phyloP scores from a whole-genome alignment of 2,113 vertebrate species.

The Hylia prasina region DNA sequence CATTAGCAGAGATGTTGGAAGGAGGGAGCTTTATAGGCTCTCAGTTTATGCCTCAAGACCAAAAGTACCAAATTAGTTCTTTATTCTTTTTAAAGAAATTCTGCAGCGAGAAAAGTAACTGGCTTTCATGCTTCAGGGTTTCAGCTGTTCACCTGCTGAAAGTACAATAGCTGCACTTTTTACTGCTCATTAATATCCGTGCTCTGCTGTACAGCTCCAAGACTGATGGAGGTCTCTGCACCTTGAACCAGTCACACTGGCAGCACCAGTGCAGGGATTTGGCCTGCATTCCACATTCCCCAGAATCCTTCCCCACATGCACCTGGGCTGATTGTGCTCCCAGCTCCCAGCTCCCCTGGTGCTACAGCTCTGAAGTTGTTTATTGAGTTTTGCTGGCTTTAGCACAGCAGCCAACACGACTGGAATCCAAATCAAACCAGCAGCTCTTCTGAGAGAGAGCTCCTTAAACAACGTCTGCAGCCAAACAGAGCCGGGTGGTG shows the following conservation, averaged over 20 bases:
- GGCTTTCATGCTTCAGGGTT: background rate
- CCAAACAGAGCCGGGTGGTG: background rate
- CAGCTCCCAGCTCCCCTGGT: background rate
- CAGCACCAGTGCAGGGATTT: background rate
- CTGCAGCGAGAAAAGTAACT: background rate
- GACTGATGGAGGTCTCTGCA: background rate
- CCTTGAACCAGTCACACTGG: background rate
- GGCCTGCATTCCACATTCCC: background rate
- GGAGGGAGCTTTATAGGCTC: background rate
- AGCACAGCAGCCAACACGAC: background rate
- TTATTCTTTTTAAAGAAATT: background rate
- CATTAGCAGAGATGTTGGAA: constrained; percentile 4
- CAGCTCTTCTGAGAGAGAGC: background rate
- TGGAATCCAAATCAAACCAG: background rate
- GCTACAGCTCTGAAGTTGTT: background rate
- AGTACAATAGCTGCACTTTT: background rate
- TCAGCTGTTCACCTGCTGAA: background rate
- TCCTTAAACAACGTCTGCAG: background rate
- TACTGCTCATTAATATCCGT: background rate
- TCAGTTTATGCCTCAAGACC: constrained; percentile 5
- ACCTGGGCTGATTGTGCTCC: background rate
- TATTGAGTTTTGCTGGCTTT: background rate
- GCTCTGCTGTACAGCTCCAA: background rate
- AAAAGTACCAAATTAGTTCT: background rate
- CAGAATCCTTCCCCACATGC: background rate